Conservation (phyloP, 1,140 invertebrate genomes). For the Lutraria rhynchaena region DNA sequence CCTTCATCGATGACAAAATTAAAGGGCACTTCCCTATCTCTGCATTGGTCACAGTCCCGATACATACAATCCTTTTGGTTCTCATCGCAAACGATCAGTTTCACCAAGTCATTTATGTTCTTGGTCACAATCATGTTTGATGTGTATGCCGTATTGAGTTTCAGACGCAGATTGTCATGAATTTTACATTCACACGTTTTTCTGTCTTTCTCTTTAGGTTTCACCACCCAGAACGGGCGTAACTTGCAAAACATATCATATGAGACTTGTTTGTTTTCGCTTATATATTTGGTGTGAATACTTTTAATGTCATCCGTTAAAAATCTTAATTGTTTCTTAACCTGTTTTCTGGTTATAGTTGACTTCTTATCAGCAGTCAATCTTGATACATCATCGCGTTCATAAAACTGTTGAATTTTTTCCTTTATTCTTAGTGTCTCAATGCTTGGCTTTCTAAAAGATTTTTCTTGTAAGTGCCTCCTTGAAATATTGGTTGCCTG, state of each 20-base stretch:
- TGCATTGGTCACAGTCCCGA: conserved; percentile 5
- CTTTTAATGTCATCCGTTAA: conserved; percentile 20
- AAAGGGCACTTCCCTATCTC: background rate
- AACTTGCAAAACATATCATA: conserved; percentile 18
- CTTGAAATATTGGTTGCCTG: too few relatives aligned
- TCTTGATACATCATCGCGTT: background rate
- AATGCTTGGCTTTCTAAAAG: background rate
- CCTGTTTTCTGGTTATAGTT: conserved; percentile 11
- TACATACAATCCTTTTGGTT: conserved; percentile 1
- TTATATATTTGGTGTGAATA: conserved; percentile 9
- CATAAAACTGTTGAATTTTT: background rate
- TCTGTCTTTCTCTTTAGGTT: conserved; percentile 8
- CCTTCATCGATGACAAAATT: background rate
- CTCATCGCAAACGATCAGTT: conserved; percentile 66
- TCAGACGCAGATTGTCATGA: conserved; percentile 76
- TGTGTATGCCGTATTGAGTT: conserved; percentile 23
- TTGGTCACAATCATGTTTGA: conserved; percentile 76
- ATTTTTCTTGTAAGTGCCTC: background rate
- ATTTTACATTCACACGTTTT: conserved; percentile 60
- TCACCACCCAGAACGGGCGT: conserved; percentile 12
- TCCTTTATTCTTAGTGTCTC: conserved; percentile 1
- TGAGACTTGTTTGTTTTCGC: conserved; percentile 16
- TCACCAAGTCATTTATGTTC: conserved; percentile 89
- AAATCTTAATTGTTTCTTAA: conserved; percentile 8
- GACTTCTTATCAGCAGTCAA: background rate